Conservation (phyloP, 2,888 invertebrate genomes). For the Xanthorhoe designata region DNA sequence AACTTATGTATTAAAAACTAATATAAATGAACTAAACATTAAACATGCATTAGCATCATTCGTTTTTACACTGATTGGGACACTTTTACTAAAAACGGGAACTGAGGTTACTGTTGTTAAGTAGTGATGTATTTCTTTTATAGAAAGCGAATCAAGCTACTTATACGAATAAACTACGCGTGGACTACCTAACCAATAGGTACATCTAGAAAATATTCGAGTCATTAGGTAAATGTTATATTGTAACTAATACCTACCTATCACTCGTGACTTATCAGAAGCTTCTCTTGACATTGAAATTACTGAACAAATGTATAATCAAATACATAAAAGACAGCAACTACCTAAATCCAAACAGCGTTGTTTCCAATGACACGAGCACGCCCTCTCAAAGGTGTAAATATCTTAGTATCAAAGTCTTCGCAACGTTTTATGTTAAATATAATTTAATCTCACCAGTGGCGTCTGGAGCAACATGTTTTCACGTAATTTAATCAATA, state of each 20-base stretch:
- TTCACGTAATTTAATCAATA: conserved; percentile 73
- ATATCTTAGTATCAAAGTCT: conserved; percentile 67
- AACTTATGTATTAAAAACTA: background rate
- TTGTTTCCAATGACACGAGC: conserved; percentile 60
- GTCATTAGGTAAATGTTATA: no score
- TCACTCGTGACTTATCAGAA: background rate
- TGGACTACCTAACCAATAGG: no score
- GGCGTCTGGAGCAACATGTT: conserved; percentile 66
- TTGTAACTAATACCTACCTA: no score
- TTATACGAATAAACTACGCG: no score
- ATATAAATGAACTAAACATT: background rate
- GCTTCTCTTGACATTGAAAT: conserved; percentile 6
- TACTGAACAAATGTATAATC: conserved; percentile 5
- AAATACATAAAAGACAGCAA: conserved; percentile 53
- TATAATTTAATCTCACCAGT: conserved; percentile 71
- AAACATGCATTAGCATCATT: conserved; percentile 37
- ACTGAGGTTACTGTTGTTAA: background rate
- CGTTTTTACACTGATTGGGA: background rate
- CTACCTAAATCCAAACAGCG: conserved; percentile 56
- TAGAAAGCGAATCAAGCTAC: no score
- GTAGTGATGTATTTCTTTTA: no score
- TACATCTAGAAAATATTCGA: no score
- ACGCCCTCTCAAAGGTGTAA: conserved; percentile 61
- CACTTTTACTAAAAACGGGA: background rate
- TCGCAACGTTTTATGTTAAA: conserved; percentile 68